Percentiles rank a stretch among this genome's conserved stretches.
phyloP scores from a whole-genome alignment of 2,113 vertebrate genomes.

The Lethenteron camtschaticum region DNA sequence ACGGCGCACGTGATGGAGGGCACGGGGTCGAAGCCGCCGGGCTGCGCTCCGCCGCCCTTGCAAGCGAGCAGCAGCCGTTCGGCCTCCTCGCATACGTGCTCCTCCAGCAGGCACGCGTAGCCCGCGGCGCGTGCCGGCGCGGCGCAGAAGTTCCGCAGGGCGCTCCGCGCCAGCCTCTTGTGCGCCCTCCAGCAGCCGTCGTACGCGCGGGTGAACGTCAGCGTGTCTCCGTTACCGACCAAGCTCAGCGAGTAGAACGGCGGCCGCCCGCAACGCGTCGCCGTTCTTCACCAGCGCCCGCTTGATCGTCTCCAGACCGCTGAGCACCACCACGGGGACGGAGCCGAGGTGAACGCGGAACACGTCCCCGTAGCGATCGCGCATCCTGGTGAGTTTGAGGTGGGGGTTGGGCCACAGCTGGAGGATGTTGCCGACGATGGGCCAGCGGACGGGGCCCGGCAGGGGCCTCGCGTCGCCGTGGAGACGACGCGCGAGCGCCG shows the following conservation, averaged over 20 bases:
- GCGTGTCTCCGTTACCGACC: slow-evolving; percentile 26
- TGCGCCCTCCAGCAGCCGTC: slow-evolving; percentile 27
- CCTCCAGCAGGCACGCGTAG: slow-evolving; percentile 29
- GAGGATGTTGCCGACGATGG: slow-evolving; percentile 42
- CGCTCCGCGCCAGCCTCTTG: slow-evolving; percentile 32
- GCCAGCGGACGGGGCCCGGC: slow-evolving; percentile 40
- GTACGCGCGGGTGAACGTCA: slow-evolving; percentile 32
- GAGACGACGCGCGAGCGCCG: too few relatives aligned
- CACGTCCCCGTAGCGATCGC: slow-evolving; percentile 36
- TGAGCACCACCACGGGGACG: slow-evolving; percentile 50
- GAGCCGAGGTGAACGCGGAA: slow-evolving; percentile 47
- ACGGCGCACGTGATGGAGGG: slow-evolving; percentile 46
- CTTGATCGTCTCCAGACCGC: slow-evolving; percentile 30
- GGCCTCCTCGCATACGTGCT: slow-evolving; percentile 38
- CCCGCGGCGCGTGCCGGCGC: slow-evolving; percentile 15
- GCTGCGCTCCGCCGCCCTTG: slow-evolving; percentile 19
- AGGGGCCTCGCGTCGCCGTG: slow-evolving; percentile 24
- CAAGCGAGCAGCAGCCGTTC: slow-evolving; percentile 28
- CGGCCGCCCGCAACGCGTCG: slow-evolving; percentile 52
- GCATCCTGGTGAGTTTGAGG: slow-evolving; percentile 37
- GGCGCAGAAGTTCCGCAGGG: slow-evolving; percentile 32
- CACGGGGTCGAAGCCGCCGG: slow-evolving; percentile 39
- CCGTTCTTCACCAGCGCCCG: slow-evolving; percentile 56
- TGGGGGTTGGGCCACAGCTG: slow-evolving; percentile 35
- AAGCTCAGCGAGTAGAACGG: slow-evolving; percentile 30